Percentiles rank a stretch among this genome's conserved stretches.
These are phyloP conservation scores for Andrena praecox DNA, from an alignment of 2,888 invertebrate genomes.

Conservation along the genomic window DNA sequence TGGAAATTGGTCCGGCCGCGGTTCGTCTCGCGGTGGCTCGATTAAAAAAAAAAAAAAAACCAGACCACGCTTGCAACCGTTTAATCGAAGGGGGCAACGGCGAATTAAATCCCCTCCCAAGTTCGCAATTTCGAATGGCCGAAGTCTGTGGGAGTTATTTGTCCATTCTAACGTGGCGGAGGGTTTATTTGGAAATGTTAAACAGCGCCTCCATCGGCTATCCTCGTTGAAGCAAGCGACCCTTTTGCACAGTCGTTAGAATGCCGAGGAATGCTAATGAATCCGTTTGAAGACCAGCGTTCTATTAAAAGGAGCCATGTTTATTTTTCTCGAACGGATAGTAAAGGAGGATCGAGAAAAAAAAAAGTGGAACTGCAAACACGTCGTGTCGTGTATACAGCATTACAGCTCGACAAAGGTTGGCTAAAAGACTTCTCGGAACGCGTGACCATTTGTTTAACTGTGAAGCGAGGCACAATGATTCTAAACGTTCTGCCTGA, in stretches of 20 bases:
- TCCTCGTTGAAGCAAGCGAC: not conserved
- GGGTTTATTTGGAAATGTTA: no score
- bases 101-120: no score
- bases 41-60: no score
- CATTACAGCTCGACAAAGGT: not conserved
- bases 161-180: no score
- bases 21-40: no score
- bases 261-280: not conserved
- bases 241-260: not conserved
- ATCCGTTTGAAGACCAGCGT: not conserved
- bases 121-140: no score
- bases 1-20: not conserved
- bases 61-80: no score
- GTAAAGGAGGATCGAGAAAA: conserved; percentile 19
- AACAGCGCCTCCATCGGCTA: no score
- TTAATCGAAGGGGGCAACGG: no score
- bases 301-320: not conserved
- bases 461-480: not conserved
- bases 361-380: conserved; percentile 14
- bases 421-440: conserved; percentile 8
- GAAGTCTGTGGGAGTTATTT: no score
- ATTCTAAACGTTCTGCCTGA: conserved; percentile 17
- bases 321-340: not conserved
- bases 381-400: not conserved
- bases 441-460: not conserved